These are phyloP conservation scores for Sebastes steindachneri DNA, from an alignment of 2,797 vertebrate species.

Conservation along the genomic window DNA sequence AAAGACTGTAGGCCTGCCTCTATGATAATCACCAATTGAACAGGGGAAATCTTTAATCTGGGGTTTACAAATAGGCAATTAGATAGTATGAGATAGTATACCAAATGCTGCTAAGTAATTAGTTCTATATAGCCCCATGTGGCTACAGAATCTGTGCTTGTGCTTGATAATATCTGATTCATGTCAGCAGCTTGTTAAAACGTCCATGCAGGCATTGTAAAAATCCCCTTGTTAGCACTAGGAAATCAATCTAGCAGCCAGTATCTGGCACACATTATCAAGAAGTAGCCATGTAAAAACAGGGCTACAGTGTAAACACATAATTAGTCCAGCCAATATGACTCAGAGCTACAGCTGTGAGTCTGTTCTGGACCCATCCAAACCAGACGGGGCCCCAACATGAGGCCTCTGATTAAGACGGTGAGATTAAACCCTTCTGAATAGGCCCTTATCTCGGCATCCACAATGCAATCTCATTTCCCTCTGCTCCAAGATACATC, in stretches of 20 bases:
- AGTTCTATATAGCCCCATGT: not conserved
- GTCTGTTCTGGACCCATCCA: not conserved
- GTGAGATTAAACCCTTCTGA: conserved; percentile 30
- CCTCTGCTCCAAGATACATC: conserved; percentile 30
- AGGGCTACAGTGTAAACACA: not conserved
- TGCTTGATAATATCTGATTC: not conserved
- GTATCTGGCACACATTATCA: not conserved
- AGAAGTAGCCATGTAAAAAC: not conserved
- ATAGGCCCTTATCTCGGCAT: conserved; percentile 18
- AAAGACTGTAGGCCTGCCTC: not conserved
- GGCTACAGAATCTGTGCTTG: not conserved
- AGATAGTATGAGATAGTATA: not conserved
- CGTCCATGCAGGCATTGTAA: too few species aligned
- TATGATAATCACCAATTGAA: not conserved
- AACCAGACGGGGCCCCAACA: not conserved
- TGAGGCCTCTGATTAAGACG: conserved; percentile 1
- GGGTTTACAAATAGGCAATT: not conserved
- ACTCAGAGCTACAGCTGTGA: not conserved
- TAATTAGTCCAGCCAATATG: not conserved
- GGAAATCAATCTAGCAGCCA: not conserved
- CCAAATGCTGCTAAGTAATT: not conserved
- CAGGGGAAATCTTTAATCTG: not conserved
- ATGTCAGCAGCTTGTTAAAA: not conserved
- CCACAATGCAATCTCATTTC: conserved; percentile 48
- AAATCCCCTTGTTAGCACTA: not conserved